Evolutionary conservation across 2,113 vertebrate genomes (phyloP).

Genomic region (Probosciger aterrimus): DNA sequence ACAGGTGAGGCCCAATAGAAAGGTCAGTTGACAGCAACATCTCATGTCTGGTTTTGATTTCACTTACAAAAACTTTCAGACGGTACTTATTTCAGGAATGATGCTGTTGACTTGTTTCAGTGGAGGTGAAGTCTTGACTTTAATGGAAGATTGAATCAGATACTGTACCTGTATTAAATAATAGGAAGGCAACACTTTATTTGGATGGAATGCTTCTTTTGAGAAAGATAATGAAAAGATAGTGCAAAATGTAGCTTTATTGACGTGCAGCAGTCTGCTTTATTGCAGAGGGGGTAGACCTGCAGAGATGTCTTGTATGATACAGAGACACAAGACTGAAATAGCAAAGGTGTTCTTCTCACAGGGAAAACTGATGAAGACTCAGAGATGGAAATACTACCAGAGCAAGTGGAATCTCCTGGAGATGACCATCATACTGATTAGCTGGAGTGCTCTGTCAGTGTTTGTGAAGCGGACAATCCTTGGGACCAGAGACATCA

Average conservation of each 20-base stretch:
- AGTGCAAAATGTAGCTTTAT: not conserved
- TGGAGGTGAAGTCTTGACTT: not conserved
- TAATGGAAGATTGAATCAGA: not conserved
- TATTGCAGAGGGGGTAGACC: not conserved
- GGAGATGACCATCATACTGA: constrained; percentile 84
- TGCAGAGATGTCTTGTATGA: not conserved
- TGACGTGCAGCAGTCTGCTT: not conserved
- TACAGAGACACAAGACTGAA: not conserved
- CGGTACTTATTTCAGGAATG: not conserved
- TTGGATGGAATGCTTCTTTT: not conserved
- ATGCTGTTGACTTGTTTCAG: not conserved
- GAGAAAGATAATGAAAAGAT: not conserved
- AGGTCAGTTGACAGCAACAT: not conserved
- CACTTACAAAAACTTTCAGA: not conserved
- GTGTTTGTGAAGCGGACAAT: constrained; percentile 88
- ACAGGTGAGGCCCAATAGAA: constrained; percentile 78
- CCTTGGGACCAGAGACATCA: constrained; percentile 81
- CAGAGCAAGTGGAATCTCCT: constrained; percentile 89
- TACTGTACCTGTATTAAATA: not conserved
- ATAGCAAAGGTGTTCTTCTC: constrained; percentile 2
- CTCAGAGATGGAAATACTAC: constrained; percentile 86
- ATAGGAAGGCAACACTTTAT: not conserved
- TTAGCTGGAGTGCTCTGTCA: constrained; percentile 88
- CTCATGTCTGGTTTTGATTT: not conserved
- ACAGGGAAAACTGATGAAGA: constrained; percentile 84